Evolutionary conservation across 2,113 vertebrate genomes (phyloP).

Genomic region (Nannobrachium achirus): DNA sequence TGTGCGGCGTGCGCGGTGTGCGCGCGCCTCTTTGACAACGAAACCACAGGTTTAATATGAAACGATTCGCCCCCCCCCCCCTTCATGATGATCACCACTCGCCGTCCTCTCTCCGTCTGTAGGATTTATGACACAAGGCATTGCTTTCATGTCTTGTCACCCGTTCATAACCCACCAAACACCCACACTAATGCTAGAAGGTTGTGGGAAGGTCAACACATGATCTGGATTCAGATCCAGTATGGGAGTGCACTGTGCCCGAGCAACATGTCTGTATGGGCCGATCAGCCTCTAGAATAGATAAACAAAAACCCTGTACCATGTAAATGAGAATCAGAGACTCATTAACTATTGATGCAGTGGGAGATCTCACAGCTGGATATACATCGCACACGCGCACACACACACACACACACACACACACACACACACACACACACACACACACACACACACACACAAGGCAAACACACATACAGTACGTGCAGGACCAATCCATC

Average conservation of each 20-base stretch:
- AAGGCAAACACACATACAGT: not conserved
- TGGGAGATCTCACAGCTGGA: constrained; percentile 69
- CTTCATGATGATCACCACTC: not conserved
- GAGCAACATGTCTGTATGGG: not conserved
- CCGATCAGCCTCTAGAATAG: constrained; percentile 19
- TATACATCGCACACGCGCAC: constrained; percentile 44
- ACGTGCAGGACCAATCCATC: too few species aligned
- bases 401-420: constrained; percentile 27
- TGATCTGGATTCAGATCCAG: constrained; percentile 10
- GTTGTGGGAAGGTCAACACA: constrained; percentile 69
- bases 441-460: constrained; percentile 17
- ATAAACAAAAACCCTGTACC: constrained; percentile 49
- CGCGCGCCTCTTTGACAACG: not conserved
- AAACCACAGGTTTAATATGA: not conserved
- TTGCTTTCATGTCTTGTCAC: constrained; percentile 17
- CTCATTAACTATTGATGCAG: constrained; percentile 73
- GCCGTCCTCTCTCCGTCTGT: not conserved
- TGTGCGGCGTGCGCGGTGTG: not conserved
- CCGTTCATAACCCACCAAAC: constrained; percentile 21
- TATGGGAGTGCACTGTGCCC: constrained; percentile 5
- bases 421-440: constrained; percentile 28
- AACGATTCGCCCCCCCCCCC: not conserved
- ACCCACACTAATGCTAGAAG: constrained; percentile 37
- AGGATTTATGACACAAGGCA: constrained; percentile 12
- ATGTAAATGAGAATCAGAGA: constrained; percentile 55